Percentiles rank a stretch among this genome's conserved stretches.
Conservation (phyloP, 2,113 vertebrate species). For the Coracopsis vasa region DNA sequence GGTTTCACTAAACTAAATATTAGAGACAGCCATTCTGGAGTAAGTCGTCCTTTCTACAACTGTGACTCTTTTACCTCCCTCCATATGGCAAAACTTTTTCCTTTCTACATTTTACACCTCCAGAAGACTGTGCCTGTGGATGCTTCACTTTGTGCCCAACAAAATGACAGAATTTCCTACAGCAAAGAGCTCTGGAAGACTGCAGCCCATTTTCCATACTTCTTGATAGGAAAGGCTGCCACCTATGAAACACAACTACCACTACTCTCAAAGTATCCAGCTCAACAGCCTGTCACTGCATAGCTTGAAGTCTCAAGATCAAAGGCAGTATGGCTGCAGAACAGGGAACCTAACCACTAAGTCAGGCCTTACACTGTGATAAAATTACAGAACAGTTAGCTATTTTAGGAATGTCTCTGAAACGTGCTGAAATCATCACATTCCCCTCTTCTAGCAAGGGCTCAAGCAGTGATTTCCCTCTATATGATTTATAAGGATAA, state of each 20-base stretch:
- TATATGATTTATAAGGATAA: neutral
- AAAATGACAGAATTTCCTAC: neutral
- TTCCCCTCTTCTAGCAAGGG: neutral
- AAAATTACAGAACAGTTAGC: constrained; percentile 14
- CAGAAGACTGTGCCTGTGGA: neutral
- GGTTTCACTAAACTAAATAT: neutral
- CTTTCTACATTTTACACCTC: neutral
- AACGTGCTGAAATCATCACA: constrained; percentile 42
- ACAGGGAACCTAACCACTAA: neutral
- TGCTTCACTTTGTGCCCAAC: fast-evolving
- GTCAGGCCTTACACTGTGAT: neutral
- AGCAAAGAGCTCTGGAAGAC: neutral
- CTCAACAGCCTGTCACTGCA: neutral
- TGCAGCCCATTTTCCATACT: neutral
- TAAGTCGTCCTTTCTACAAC: neutral
- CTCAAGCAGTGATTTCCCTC: neutral
- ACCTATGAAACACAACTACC: neutral
- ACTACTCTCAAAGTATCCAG: neutral
- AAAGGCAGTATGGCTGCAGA: neutral
- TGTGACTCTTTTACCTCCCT: neutral
- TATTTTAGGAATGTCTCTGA: constrained; percentile 19
- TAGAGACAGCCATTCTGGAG: neutral
- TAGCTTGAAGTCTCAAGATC: neutral
- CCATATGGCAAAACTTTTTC: neutral
- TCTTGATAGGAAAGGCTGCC: neutral